A percentile compares a stretch with the other conserved stretches of the same genome.
phyloP scores from a whole-genome alignment of 2,113 vertebrate genomes.

The Plectropomus leopardus region DNA sequence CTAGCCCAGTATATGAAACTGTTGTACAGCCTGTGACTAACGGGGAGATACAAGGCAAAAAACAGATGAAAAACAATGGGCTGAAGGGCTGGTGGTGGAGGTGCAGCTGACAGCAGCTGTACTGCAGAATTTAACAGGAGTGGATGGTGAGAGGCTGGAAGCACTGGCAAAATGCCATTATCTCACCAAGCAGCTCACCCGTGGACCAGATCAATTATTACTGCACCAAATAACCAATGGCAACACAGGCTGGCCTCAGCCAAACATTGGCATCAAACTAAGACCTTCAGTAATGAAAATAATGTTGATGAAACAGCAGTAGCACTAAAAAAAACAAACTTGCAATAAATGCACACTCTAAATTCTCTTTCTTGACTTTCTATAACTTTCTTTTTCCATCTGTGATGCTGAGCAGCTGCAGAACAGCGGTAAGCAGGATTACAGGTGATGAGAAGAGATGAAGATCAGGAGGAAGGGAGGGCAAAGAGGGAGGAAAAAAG shows the following conservation, averaged over 20 bases:
- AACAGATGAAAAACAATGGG: background rate
- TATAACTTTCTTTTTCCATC: slow-evolving; percentile 2
- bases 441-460: slow-evolving; percentile 55
- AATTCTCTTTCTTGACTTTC: background rate
- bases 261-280: background rate
- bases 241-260: background rate
- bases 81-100: slow-evolving; percentile 11
- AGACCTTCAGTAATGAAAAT: background rate
- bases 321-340: background rate
- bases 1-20: background rate
- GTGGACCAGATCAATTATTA: slow-evolving; percentile 8
- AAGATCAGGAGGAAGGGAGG: background rate
- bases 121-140: slow-evolving; percentile 23
- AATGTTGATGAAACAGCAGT: background rate
- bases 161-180: slow-evolving; percentile 18
- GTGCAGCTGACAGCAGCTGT: background rate
- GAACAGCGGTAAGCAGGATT: slow-evolving; percentile 55
- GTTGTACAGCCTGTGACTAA: background rate
- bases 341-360: background rate
- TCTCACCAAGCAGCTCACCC: slow-evolving; percentile 1
- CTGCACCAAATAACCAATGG: slow-evolving; percentile 19
- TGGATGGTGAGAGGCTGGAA: slow-evolving; percentile 18
- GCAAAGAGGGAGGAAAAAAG: background rate
- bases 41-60: background rate
- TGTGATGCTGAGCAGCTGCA: slow-evolving; percentile 53